phyloP scores from a whole-genome alignment of 2,113 vertebrate genomes.

The Serilophus lunatus region DNA sequence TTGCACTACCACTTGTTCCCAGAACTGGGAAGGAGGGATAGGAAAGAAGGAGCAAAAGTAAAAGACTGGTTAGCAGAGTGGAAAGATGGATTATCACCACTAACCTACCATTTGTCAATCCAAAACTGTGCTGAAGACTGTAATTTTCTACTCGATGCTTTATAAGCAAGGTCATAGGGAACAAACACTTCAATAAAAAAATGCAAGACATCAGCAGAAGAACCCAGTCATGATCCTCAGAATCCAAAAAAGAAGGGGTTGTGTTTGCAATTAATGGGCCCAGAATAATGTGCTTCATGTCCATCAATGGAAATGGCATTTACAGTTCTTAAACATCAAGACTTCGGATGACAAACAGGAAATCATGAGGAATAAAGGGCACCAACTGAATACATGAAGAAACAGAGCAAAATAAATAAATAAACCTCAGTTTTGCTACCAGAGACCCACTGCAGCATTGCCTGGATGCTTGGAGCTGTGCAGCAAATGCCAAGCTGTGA shows the following conservation, averaged over 20 bases:
- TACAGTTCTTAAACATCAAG: neutral
- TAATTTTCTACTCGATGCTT: constrained; percentile 68
- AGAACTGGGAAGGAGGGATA: neutral
- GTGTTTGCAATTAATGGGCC: neutral
- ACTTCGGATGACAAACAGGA: neutral
- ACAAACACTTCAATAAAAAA: constrained; percentile 43
- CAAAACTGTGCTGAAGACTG: constrained; percentile 26
- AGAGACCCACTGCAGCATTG: constrained; percentile 4
- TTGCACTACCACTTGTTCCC: neutral
- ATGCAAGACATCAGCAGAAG: constrained; percentile 31
- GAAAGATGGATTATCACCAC: constrained; percentile 56
- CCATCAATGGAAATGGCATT: neutral
- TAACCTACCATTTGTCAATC: constrained; percentile 72
- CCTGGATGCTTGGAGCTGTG: constrained; percentile 43
- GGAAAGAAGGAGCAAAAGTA: neutral
- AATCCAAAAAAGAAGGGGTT: neutral
- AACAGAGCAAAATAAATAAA: constrained; percentile 28
- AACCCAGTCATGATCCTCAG: neutral
- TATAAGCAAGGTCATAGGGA: constrained; percentile 68
- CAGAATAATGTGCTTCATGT: neutral
- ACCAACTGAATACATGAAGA: neutral
- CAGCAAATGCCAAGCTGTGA: constrained; percentile 64
- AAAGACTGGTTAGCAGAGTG: constrained; percentile 52
- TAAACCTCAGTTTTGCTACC: neutral
- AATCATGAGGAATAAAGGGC: neutral